A percentile compares a stretch with the other conserved stretches of the same genome.
Evolutionary conservation across 2,888 invertebrate species (phyloP).

Genomic region (Myathropa florea): DNA sequence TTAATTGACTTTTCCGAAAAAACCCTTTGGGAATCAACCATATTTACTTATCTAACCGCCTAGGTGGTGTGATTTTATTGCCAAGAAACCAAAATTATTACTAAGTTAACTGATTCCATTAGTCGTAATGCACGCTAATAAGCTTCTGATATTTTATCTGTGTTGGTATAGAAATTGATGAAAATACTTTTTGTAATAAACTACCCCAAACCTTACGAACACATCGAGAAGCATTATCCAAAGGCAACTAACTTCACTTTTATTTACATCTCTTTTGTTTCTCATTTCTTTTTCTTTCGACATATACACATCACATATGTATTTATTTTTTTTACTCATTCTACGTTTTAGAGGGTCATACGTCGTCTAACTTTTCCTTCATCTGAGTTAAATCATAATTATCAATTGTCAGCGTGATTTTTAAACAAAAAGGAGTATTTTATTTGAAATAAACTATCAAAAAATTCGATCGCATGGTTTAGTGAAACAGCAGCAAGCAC

Average conservation of each 20-base stretch:
- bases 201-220: not conserved
- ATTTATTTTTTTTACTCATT: slow-evolving; percentile 6
- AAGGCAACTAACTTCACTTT: slow-evolving; percentile 38
- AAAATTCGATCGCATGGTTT: not conserved
- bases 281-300: slow-evolving; percentile 16
- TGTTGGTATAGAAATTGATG: no score
- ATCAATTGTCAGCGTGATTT: not conserved
- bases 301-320: not conserved
- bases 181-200: not conserved
- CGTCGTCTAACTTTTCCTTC: not conserved
- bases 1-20: no score
- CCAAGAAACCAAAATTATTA: no score
- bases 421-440: not conserved
- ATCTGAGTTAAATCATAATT: slow-evolving; percentile 7
- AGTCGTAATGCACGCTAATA: no score
- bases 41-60: no score
- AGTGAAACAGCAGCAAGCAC: not conserved
- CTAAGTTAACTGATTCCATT: no score
- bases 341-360: slow-evolving; percentile 24
- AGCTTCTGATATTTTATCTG: no score
- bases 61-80: no score
- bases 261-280: slow-evolving; percentile 52
- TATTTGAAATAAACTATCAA: not conserved
- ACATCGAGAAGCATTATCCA: not conserved
- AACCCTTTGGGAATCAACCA: no score